Evolutionary conservation across 2,113 vertebrate species (phyloP).

Genomic region (Paralichthys olivaceus): DNA sequence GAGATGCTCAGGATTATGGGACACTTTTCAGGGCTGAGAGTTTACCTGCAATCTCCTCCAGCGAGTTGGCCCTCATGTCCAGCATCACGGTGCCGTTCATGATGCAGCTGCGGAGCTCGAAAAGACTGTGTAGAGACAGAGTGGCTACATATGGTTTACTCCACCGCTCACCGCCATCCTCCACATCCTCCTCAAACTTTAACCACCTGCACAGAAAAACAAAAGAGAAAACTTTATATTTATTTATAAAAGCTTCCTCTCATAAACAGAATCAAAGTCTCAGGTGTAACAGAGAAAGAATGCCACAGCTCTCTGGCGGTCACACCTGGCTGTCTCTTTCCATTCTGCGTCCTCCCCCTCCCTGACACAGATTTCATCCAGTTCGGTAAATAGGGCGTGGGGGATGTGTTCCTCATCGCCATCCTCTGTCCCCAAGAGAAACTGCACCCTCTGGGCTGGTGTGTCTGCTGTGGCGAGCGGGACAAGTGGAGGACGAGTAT

Average conservation of each 20-base stretch:
- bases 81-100: conserved; percentile 96
- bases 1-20: background rate
- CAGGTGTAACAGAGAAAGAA: conserved; percentile 25
- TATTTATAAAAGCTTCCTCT: background rate
- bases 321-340: conserved; percentile 97
- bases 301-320: background rate
- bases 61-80: conserved; percentile 96
- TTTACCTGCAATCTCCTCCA: conserved; percentile 98
- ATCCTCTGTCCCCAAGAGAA: conserved; percentile 97
- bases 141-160: conserved; percentile 98
- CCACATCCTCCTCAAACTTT: conserved; percentile 99
- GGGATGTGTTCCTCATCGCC: conserved; percentile 98
- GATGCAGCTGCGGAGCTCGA: conserved; percentile 97
- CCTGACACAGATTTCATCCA: conserved; percentile 97
- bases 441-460: conserved; percentile 97
- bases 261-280: background rate
- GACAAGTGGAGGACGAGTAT: background rate
- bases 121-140: conserved; percentile 95
- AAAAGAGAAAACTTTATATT: background rate
- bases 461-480: conserved; percentile 84
- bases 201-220: conserved; percentile 87
- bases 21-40: background rate
- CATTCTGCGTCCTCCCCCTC: conserved; percentile 97
- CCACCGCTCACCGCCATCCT: conserved; percentile 98
- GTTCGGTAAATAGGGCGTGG: conserved; percentile 97